phyloP scores from a whole-genome alignment of 2,888 invertebrate species.

The Molanna angustata region DNA sequence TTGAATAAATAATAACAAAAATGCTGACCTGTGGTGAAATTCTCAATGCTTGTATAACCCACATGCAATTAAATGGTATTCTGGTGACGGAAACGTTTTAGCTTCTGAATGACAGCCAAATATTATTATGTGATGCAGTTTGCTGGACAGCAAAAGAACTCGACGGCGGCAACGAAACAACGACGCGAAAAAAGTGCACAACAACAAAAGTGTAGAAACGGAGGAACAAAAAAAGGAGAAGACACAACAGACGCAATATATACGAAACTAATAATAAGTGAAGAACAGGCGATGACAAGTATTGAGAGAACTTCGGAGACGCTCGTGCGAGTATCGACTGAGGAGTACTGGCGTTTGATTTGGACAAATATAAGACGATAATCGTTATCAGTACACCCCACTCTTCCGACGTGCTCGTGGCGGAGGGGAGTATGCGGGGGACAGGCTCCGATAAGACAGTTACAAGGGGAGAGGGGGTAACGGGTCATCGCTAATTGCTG shows the following conservation, averaged over 20 bases:
- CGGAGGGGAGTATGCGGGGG: not conserved
- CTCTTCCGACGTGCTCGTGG: not conserved
- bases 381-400: slow-evolving; percentile 4
- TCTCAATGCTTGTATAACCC: slow-evolving; percentile 57
- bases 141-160: not conserved
- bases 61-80: slow-evolving; percentile 36
- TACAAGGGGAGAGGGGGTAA: no score
- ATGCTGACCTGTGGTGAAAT: slow-evolving; percentile 49
- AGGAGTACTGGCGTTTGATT: not conserved
- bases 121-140: not conserved
- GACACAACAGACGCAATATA: not conserved
- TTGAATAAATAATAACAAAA: not conserved
- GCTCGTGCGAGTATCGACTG: not conserved
- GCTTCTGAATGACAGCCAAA: not conserved
- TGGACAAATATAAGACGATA: not conserved
- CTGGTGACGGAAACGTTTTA: slow-evolving; percentile 16
- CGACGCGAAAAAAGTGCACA: no score
- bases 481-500: no score
- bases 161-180: not conserved
- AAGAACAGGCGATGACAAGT: no score
- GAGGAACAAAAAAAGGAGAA: not conserved
- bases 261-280: no score
- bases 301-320: no score
- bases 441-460: no score
- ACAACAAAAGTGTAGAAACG: not conserved